Base-by-base conservation (phyloP, 2,888 invertebrate genomes). In the Hypomecis atomaria region DNA sequence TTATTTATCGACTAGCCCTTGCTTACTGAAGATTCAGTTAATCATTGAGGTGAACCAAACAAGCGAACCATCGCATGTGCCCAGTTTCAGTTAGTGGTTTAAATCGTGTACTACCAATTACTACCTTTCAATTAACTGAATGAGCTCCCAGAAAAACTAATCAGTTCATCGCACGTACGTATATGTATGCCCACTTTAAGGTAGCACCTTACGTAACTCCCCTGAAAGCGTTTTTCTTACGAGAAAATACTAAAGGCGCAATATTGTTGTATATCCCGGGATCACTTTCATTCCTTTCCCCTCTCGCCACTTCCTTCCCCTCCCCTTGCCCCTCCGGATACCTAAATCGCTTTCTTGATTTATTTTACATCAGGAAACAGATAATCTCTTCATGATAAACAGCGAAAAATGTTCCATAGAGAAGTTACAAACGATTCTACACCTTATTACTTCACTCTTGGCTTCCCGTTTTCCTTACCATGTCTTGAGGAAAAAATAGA, bases 361-460 rank as follows among this genome's bases (percentile, higher is more conserved):
- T 72, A 71, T 72, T 71, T 67, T 63, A 65, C 64, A 66, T 64
- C 68, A 62, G 62, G 55, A 65, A 70, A 63, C 62, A 65, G 69
- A 73, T 73, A 69, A 73, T 68, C 68, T 62, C 47, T 55, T 57
- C 70, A 67, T 67, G 73, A 73, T 73, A 72, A 72, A 69, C 67
- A 68, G 54, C 47, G 23, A 60, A 67, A 62, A 66, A 59, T 57
- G 37, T 58, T 56, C 48, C 48, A 33, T 23, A 43, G 47, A 9
- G 13, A 4, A 6, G 33, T 44, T 8, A 59, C 64, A 62, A 65
- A 61, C 54, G 47, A 70, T 44, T 55, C 23, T 54, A 11, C 37
- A 60, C 59, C 54, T 9, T 70, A 63, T 57, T 11, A 11, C 9
- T 49, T 44, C 7, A 0, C 0, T 0, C 0, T 23, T n/a, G 66